Conservation (phyloP, 1,140 invertebrate genomes). For the Coenobita brevimanus region DNA sequence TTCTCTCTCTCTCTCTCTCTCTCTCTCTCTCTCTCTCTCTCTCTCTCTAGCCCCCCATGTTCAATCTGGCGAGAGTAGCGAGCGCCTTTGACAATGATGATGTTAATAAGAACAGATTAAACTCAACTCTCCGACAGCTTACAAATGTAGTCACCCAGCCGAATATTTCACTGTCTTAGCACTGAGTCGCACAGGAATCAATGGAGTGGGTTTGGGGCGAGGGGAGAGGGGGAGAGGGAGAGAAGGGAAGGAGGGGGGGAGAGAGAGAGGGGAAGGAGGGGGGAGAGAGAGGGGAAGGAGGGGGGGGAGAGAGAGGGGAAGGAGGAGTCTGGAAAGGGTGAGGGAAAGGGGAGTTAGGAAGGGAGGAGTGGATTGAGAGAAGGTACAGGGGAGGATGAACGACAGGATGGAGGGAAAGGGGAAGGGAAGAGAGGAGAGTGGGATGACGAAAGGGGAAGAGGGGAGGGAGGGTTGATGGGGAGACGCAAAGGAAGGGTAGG, state of each 20-base stretch:
- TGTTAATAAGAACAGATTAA: conserved; percentile 66
- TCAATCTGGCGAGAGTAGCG: conserved; percentile 43
- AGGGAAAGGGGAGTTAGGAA: not conserved
- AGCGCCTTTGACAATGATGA: conserved; percentile 62
- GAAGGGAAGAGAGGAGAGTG: not conserved
- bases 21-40: not conserved
- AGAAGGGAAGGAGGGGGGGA: not conserved
- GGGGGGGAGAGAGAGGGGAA: not conserved
- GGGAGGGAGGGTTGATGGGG: not conserved
- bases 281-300: not conserved
- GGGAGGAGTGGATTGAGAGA: not conserved
- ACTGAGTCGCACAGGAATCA: conserved; percentile 40
- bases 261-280: not conserved
- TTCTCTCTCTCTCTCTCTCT: not conserved
- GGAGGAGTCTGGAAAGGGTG: not conserved
- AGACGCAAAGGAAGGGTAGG: too few relatives aligned
- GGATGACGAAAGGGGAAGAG: not conserved
- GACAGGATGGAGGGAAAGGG: not conserved
- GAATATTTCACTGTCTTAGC: conserved; percentile 66
- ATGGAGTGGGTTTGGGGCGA: conserved; percentile 26
- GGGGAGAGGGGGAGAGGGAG: not conserved
- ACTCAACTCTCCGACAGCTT: conserved; percentile 42
- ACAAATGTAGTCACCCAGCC: conserved; percentile 45
- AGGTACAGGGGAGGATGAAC: not conserved
- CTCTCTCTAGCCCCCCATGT: not conserved